Base-by-base conservation (phyloP, 2,888 invertebrate genomes). In the Eupeodes latifasciatus region DNA sequence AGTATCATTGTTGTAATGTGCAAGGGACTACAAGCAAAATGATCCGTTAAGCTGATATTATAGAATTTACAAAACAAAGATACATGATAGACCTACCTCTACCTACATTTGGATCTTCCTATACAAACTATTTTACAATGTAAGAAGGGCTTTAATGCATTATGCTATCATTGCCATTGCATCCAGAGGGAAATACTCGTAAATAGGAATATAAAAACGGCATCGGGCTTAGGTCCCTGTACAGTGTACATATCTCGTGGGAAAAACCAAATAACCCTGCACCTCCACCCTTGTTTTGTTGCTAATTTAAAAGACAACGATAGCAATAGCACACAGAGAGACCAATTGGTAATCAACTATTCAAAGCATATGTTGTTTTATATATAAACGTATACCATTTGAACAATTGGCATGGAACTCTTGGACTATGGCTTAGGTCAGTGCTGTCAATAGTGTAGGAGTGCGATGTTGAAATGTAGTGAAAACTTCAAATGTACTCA, bases 301-400 rank as follows among this genome's bases (percentile, higher is more conserved):
- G 11, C 14, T 69, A 14, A 16, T 44, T 59, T 44, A 53, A 61
- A 61, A 64, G 44, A 72, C 84, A 53, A 72, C 66, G 64, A 59
- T 81, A 53, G 72, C 75, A 75, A 27, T 27, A 27, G 27, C 79
- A 40, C 40, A 9, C 40, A 40, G 9, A 1, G 40, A 86, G 40
- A 34, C 86, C 86, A 79, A 83, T 86, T 82, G 83, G 69, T 71
- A 82, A 86, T 83, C 86, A 86, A 75, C 83, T 27, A 86, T 81
- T 40, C 55, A 9, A 62, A 82, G 74, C 81, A 82, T 66, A 72
- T 78, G 78, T 67, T 49, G 36, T 9, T 5, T 40, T 40, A 9
- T 19, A 47, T 27, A 0, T 57, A 2, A 53, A 49, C 14, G 16
- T 53, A 71, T 47, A 12, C 12, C n/a, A 69, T 77, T 62, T 11